Base-by-base conservation (phyloP, 2,888 invertebrate species). In the Drosophila fulvimacula region DNA sequence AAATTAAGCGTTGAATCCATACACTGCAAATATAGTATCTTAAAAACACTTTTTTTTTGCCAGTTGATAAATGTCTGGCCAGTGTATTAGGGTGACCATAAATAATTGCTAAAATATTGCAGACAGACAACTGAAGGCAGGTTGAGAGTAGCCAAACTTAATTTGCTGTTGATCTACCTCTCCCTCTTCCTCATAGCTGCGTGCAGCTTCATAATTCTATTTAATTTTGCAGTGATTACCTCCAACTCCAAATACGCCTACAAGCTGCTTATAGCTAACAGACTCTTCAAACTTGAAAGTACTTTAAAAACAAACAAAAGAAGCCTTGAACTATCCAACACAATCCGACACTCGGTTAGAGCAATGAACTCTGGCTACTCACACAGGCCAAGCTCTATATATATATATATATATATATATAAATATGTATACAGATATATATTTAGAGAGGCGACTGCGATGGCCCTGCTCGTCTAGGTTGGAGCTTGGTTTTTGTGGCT, bases 251-350 rank as follows among this genome's bases (percentile, higher is more conserved):
- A 27, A 10, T 30, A 30, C 11, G n/a, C 13, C 15, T 9, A 41
- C 7, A 3, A 24, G 9, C 13, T 7, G 0, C 9, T 30, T n/a
- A 13, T 6, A 57, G 66, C 38, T 30, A 38, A 72, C 61, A 19
- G 59, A 48, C 58, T 53, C 42, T 3, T 6, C 24, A 21, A 15
- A 15, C 34, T 9, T 0, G 0, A 15, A 46, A n/a, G 17, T 42
- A n/a, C 21, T 48, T 27, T 38, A 64, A 67, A 67, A 67, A 63
- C 67, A 66, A 56, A 79, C 64, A 69, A 73, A 65, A 41, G 53
- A 69, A 71, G 80, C 83, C 81, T 82, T 82, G 83, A 82, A 85
- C 77, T 85, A 49, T 58, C 60, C 64, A 84, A 79, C 38, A 59
- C 63, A 63, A 69, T 62, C 55, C 62, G 46, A 56, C 44, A 51